These are phyloP conservation scores for Oenanthe melanoleuca DNA, from an alignment of 2,113 vertebrate species.

Conservation along the genomic window DNA sequence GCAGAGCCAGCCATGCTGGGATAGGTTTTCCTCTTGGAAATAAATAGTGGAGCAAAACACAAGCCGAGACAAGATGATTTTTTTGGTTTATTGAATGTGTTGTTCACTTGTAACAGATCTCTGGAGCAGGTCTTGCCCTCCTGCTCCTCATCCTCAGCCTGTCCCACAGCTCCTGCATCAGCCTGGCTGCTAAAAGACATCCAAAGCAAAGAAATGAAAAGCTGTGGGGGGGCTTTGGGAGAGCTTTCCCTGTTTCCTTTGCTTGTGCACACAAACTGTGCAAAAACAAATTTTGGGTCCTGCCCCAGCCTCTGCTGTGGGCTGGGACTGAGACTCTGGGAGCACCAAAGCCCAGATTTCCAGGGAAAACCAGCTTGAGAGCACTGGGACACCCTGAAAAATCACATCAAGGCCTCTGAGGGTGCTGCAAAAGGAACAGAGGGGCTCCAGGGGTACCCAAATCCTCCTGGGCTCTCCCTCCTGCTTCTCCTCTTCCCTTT, in stretches of 20 bases:
- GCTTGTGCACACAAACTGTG: neutral
- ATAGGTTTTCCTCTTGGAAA: neutral
- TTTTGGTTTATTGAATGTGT: neutral
- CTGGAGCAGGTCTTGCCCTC: neutral
- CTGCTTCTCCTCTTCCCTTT: neutral
- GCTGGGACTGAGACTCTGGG: neutral
- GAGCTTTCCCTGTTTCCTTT: neutral
- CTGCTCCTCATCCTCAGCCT: neutral
- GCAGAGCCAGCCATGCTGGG: neutral
- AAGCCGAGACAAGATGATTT: neutral
- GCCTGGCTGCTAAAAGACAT: neutral
- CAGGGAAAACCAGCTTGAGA: neutral
- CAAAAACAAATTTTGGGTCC: neutral
- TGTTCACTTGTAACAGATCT: neutral
- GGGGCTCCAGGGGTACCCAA: neutral
- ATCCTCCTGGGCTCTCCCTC: neutral
- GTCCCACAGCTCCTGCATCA: neutral
- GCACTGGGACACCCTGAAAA: neutral
- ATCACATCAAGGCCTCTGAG: neutral
- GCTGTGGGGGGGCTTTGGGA: neutral
- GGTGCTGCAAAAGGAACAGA: neutral
- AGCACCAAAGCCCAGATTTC: neutral
- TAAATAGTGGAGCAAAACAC: neutral
- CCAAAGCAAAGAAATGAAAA: neutral
- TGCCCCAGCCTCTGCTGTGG: neutral